A percentile compares a stretch with the other conserved stretches of the same genome.
Evolutionary conservation across 1,140 invertebrate genomes (phyloP).

Genomic region (Chironomus striatipennis): DNA sequence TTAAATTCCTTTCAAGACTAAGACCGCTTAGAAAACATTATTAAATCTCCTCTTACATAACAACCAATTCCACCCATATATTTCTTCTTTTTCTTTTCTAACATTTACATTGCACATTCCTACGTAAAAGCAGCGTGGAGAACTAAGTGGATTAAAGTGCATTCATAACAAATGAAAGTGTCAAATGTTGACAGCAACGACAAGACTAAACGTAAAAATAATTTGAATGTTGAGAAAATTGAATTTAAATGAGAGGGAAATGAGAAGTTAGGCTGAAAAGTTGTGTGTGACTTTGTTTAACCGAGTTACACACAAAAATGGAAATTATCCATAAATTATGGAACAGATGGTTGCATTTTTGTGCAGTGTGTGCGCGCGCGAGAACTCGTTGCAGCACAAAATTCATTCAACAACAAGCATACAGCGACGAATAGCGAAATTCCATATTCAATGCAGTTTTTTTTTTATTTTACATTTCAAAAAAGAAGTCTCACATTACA

Average conservation of each 20-base stretch:
- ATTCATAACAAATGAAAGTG: neutral
- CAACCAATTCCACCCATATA: too few species aligned
- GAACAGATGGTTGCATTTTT: neutral
- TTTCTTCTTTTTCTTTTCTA: too few species aligned
- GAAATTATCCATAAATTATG: slow-evolving; percentile 10
- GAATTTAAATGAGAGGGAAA: neutral
- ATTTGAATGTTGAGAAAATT: neutral
- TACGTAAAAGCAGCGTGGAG: too few species aligned
- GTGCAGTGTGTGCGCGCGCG: neutral
- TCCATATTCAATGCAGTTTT: slow-evolving; percentile 1
- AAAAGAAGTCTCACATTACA: slow-evolving; percentile 13
- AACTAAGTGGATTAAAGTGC: slow-evolving; percentile 1
- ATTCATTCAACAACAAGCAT: too few species aligned
- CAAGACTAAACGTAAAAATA: neutral
- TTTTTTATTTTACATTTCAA: neutral
- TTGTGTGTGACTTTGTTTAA: neutral
- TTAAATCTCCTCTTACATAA: too few species aligned
- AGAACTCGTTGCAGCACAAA: neutral
- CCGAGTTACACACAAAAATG: neutral
- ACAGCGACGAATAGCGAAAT: neutral
- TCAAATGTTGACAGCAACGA: neutral
- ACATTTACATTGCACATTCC: too few species aligned
- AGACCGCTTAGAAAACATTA: too few species aligned
- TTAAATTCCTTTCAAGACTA: too few species aligned
- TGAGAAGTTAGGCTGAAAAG: neutral